phyloP scores from a whole-genome alignment of 2,888 invertebrate genomes.

The Caenorhabditis angaria region DNA sequence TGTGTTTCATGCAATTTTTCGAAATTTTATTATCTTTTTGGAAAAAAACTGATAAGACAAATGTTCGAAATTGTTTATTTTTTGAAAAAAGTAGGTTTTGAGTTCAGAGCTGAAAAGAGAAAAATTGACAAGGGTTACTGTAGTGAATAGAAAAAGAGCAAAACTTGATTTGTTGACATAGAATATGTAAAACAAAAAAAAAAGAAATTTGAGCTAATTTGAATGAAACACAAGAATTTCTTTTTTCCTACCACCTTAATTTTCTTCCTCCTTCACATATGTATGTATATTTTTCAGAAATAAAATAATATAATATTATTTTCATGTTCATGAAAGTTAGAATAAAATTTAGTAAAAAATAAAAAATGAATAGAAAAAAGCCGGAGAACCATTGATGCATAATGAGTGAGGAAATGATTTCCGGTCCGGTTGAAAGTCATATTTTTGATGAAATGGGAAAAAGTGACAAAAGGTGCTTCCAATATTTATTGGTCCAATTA shows the following conservation, averaged over 20 bases:
- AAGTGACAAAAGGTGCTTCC: not conserved
- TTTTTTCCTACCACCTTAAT: too few relatives aligned
- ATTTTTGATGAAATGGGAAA: not conserved
- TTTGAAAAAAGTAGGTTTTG: too few relatives aligned
- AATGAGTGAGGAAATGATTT: not conserved
- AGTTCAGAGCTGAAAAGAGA: too few relatives aligned
- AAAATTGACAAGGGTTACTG: too few relatives aligned
- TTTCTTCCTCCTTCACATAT: too few relatives aligned
- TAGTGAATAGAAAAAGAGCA: not conserved
- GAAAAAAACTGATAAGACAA: too few relatives aligned
- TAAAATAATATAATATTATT: not conserved
- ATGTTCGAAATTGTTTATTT: too few relatives aligned
- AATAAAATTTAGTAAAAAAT: too few relatives aligned
- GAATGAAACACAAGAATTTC: not conserved
- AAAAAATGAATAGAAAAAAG: not conserved
- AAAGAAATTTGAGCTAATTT: slow-evolving; percentile 1
- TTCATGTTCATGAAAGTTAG: too few relatives aligned
- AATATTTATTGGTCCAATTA: not conserved
- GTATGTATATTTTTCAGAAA: not conserved
- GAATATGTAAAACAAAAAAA: not conserved
- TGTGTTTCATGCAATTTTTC: too few relatives aligned
- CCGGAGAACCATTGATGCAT: slow-evolving; percentile 2
- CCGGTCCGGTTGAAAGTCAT: slow-evolving; percentile 1
- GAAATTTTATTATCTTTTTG: too few relatives aligned
- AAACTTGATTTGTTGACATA: not conserved